A percentile compares a stretch with the other conserved stretches of the same genome.
Conservation (phyloP, 2,888 invertebrate genomes). For the Ellobium chinense region DNA sequence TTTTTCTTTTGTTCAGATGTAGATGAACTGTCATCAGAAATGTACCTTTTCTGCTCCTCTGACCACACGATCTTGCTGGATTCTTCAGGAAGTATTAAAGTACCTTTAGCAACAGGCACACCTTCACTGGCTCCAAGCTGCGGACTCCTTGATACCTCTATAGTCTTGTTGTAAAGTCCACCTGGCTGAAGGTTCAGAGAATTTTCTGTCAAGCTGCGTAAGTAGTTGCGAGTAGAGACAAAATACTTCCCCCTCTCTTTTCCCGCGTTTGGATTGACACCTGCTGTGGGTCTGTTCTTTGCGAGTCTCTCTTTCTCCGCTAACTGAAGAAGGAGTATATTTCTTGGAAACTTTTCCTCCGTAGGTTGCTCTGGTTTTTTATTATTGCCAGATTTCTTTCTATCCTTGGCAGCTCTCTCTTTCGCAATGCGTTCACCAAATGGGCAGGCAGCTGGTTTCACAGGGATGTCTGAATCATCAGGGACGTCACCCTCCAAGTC, state of each 20-base stretch:
- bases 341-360: conserved; percentile 6
- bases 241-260: conserved; percentile 13
- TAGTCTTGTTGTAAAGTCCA: neutral
- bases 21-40: neutral
- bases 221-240: conserved; percentile 1
- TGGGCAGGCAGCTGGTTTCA: conserved; percentile 13
- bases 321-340: neutral
- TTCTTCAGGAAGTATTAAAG: neutral
- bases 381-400: neutral
- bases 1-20: neutral
- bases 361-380: neutral
- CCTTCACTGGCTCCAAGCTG: neutral
- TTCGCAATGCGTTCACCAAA: conserved; percentile 26
- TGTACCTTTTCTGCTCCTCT: neutral
- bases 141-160: neutral
- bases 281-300: neutral
- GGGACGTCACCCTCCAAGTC: neutral
- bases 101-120: neutral
- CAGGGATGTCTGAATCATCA: too few species aligned
- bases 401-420: neutral
- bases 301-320: neutral
- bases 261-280: conserved; percentile 9
- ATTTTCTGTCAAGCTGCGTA: neutral
- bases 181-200: neutral
- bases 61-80: neutral